Percentiles rank a stretch among this genome's conserved stretches.
Evolutionary conservation across 2,888 invertebrate genomes (phyloP).

Genomic region (Cryptosula pallasiana): DNA sequence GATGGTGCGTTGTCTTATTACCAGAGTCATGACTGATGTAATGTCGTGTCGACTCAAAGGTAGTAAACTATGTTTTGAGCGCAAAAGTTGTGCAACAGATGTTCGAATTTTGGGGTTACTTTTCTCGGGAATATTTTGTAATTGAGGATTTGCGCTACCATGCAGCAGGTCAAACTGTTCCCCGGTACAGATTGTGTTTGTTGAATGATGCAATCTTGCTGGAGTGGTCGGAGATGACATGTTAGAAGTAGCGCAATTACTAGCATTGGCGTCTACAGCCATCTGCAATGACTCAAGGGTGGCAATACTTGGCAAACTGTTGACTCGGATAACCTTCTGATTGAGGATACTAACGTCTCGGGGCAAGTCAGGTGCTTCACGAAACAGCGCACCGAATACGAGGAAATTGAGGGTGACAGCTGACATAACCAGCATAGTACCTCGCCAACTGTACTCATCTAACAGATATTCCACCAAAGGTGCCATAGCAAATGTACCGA

Average conservation of each 20-base stretch:
- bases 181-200: background rate
- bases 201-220: background rate
- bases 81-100: background rate
- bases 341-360: background rate
- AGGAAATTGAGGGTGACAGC: conserved; percentile 46
- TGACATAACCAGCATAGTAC: conserved; percentile 45
- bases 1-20: background rate
- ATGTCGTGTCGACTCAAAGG: background rate
- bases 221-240: background rate
- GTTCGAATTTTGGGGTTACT: background rate
- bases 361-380: conserved; percentile 29
- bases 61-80: background rate
- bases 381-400: conserved; percentile 45
- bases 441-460: conserved; percentile 47
- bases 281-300: background rate
- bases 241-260: background rate
- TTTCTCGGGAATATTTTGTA: background rate
- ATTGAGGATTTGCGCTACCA: background rate
- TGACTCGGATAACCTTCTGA: background rate
- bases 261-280: background rate
- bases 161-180: background rate
- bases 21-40: background rate
- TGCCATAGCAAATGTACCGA: conserved; percentile 50
- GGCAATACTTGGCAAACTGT: background rate
- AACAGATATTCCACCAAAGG: conserved; percentile 46